Base-by-base conservation (phyloP, 2,797 vertebrate species). In the Syngnathus rostellatus region DNA sequence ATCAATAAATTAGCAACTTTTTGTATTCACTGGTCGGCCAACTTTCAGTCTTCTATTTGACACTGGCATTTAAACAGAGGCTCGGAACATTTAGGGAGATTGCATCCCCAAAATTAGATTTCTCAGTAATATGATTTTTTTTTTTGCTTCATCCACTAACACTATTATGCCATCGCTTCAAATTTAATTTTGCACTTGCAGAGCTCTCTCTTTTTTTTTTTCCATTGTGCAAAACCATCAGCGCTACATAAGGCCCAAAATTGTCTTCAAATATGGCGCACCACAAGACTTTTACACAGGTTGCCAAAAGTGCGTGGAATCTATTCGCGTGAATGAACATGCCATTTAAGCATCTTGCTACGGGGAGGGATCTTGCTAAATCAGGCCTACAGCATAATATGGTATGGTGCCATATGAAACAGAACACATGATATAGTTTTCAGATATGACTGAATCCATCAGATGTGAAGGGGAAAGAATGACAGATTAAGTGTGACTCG, bases 401-500 rank as follows among this genome's bases (percentile, higher is more conserved):
- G 55, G 60, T 14, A 62, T 43, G 72, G 76, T 62, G 65, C 65
- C 62, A 75, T 66, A 72, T 74, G 75, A 66, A 74, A 77, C 76
- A 65, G 62, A 70, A 78, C 63, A 66, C 74, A 84, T 81, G 77
- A 83, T 84, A 82, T 79, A 79, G 66, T 70, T 87, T 80, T 86
- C 77, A 83, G 72, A 80, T 61, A 62, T 70, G 76, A 83, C 63
- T 73, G 74, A 82, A 77, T 82, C 76, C 72, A 81, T 84, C 80
- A 83, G 68, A 46, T 80, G 74, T 63, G 64, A 69, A 80, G 72
- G 81, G 31, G 67, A 76, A 31, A 68, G 77, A 86, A 57, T 79
- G 86, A 83, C 83, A 83, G 83, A 87, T 88, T 77, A 75, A 72
- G 68, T 79, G 71, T 85, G 87, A 87, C 84, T 84, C 72, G 82